A percentile compares a stretch with the other conserved stretches of the same genome.
Conservation (phyloP, 2,113 vertebrate species). For the Nothobranchius kuhntae region DNA sequence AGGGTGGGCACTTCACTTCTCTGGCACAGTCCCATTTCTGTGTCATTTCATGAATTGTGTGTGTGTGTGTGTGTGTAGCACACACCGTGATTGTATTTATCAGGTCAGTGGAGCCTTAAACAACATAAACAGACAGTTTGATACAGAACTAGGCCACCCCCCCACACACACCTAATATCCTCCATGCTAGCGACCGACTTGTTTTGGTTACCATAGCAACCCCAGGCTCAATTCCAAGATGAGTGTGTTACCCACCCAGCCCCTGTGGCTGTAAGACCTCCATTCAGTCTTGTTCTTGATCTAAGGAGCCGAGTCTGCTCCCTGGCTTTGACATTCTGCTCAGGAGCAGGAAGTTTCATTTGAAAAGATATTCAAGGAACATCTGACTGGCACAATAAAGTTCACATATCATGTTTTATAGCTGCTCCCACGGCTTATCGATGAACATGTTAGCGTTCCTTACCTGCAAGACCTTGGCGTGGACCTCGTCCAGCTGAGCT, state of each 20-base stretch:
- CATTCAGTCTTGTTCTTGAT: not conserved
- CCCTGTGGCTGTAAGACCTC: conserved; percentile 27
- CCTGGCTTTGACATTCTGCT: no score
- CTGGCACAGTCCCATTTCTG: no score
- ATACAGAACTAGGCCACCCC: conserved; percentile 57
- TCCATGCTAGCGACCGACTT: conserved; percentile 43
- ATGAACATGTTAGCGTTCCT: not conserved
- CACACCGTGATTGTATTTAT: conserved; percentile 52
- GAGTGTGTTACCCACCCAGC: conserved; percentile 26
- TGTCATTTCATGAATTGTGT: no score
- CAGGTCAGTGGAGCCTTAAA: conserved; percentile 56
- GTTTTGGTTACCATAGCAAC: conserved; percentile 59
- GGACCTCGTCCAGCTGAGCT: conserved; percentile 94
- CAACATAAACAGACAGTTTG: conserved; percentile 10
- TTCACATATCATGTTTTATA: not conserved
- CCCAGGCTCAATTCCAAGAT: conserved; percentile 48
- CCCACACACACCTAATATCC: conserved; percentile 39
- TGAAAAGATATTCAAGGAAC: not conserved
- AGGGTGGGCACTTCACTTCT: no score
- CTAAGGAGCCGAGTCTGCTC: not conserved
- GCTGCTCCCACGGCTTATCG: not conserved
- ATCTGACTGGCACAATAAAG: no score
- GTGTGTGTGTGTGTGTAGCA: not conserved
- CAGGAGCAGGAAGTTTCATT: not conserved
- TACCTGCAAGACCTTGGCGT: conserved; percentile 99